phyloP scores from a whole-genome alignment of 2,113 vertebrate genomes.

The Pluvianellus socialis region DNA sequence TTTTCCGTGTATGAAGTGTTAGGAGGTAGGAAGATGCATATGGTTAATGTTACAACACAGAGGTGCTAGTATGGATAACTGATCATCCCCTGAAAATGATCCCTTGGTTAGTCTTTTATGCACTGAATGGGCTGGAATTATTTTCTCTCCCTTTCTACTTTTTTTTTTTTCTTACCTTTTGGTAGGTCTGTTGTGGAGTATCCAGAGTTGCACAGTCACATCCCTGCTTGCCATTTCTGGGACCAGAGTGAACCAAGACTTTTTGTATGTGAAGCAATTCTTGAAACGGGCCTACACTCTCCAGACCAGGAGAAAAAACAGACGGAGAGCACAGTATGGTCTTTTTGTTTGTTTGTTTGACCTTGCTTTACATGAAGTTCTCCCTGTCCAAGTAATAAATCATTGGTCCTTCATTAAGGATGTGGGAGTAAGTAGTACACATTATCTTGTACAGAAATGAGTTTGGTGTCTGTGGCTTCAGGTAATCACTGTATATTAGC shows the following conservation, averaged over 20 bases:
- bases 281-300: neutral
- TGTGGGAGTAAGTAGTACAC: neutral
- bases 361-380: neutral
- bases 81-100: neutral
- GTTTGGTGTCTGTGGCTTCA: neutral
- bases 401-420: neutral
- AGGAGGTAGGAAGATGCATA: neutral
- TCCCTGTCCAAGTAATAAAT: neutral
- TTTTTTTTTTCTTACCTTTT: neutral
- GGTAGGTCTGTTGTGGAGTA: constrained; percentile 72
- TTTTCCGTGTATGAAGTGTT: neutral
- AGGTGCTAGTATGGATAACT: neutral
- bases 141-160: neutral
- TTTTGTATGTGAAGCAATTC: constrained; percentile 88
- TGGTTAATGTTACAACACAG: neutral
- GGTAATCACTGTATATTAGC: neutral
- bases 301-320: neutral
- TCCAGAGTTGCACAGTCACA: constrained; percentile 68
- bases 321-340: constrained; percentile 50
- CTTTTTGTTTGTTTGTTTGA: neutral
- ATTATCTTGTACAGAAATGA: neutral
- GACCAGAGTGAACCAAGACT: constrained; percentile 90
- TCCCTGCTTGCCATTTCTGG: constrained; percentile 91
- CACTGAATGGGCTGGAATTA: neutral
- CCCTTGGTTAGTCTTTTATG: neutral